Conservation (phyloP, 1,140 invertebrate genomes). For the Diachasmimorpha longicaudata region DNA sequence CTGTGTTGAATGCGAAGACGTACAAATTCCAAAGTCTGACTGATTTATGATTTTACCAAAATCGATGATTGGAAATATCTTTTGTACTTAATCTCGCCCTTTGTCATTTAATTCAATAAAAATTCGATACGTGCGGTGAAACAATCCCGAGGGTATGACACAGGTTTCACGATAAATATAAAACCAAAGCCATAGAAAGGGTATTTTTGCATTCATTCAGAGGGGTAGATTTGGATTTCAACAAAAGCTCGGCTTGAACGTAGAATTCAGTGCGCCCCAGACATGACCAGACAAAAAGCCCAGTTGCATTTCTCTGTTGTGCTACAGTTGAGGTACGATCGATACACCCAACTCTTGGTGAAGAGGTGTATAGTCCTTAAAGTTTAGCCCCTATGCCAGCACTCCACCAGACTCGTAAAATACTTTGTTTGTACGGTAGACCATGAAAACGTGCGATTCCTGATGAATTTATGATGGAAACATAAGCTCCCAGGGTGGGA, state of each 20-base stretch:
- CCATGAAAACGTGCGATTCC: not conserved
- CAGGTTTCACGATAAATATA: not conserved
- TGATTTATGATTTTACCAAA: not conserved
- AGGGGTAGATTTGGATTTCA: not conserved
- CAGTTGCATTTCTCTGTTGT: not conserved
- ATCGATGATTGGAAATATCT: not conserved
- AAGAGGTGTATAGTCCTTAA: not conserved
- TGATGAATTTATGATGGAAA: not conserved
- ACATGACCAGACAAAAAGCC: not conserved
- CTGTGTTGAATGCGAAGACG: too few relatives aligned
- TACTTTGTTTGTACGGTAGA: not conserved
- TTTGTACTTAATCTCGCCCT: not conserved
- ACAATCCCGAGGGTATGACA: not conserved
- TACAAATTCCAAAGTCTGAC: too few relatives aligned
- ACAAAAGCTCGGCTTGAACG: not conserved
- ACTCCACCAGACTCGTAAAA: not conserved
- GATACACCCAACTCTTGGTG: not conserved
- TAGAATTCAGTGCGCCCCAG: not conserved
- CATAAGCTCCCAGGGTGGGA: not conserved
- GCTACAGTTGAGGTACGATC: not conserved
- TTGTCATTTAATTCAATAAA: not conserved
- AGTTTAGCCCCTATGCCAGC: not conserved
- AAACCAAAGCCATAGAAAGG: not conserved
- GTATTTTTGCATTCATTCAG: not conserved
- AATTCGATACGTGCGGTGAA: not conserved